Evolutionary conservation across 2,888 invertebrate species (phyloP).

Genomic region (Melipona beecheii): DNA sequence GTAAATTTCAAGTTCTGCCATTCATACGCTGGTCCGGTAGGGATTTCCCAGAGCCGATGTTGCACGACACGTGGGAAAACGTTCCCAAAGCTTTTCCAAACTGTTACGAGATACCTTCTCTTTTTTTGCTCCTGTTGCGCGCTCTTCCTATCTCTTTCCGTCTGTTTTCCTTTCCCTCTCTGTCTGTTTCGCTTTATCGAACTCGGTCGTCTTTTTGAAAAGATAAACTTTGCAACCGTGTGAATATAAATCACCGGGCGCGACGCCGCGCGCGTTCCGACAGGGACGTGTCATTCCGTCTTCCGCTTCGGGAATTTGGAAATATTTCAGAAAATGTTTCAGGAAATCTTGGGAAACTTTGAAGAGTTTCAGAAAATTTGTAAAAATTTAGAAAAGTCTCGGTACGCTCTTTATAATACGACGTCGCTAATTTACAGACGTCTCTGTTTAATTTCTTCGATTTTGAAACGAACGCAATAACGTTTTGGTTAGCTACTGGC

Average conservation of each 20-base stretch:
- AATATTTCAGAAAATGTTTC: background rate
- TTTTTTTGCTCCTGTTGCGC: background rate
- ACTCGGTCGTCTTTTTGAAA: constrained; percentile 19
- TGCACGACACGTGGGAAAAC: constrained; percentile 22
- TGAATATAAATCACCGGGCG: constrained; percentile 44
- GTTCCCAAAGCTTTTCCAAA: constrained; percentile 33
- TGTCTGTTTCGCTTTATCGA: background rate
- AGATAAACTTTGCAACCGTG: constrained; percentile 45
- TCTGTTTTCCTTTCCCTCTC: background rate
- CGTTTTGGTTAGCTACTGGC: no score
- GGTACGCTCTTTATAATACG: no score
- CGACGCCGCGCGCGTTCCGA: constrained; percentile 16
- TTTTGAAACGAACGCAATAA: no score
- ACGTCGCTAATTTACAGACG: no score
- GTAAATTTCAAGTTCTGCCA: constrained; percentile 57
- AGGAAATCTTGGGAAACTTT: no score
- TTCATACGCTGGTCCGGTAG: constrained; percentile 30
- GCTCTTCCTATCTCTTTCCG: no score
- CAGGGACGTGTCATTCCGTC: constrained; percentile 20
- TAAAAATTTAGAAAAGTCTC: no score
- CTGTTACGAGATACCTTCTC: constrained; percentile 14
- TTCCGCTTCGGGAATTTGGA: background rate
- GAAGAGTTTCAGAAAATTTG: no score
- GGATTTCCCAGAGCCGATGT: constrained; percentile 26
- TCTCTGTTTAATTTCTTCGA: no score